Percentiles rank a stretch among this genome's conserved stretches.
These are phyloP conservation scores for Herpailurus yagouaroundi DNA, from an alignment of 2,113 vertebrate species.

Conservation along the genomic window DNA sequence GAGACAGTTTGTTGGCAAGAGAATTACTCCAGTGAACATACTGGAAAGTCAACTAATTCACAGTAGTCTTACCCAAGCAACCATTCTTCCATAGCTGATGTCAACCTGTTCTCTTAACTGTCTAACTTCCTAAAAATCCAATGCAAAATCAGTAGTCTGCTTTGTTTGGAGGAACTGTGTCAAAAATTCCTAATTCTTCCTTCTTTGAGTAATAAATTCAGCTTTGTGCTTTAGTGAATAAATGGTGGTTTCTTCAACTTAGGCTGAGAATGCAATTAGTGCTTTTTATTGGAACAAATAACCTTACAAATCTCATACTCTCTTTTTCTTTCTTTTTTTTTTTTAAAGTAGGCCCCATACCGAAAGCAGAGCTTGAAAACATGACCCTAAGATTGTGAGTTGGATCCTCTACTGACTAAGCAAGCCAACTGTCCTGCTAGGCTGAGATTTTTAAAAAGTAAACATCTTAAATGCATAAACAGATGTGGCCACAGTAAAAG, in stretches of 20 bases:
- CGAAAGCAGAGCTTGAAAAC: neutral
- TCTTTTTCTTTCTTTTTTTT: neutral
- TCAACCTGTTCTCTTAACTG: conserved; percentile 3
- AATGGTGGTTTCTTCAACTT: neutral
- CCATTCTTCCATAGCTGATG: neutral
- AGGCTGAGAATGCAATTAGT: neutral
- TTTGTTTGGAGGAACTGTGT: neutral
- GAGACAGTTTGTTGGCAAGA: neutral
- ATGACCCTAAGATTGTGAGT: neutral
- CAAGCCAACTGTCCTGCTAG: neutral
- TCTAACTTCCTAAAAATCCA: neutral
- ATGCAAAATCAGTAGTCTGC: neutral
- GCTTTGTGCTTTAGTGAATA: neutral
- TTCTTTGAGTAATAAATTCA: neutral
- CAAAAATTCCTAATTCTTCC: neutral
- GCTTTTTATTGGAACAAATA: neutral
- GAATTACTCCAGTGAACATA: neutral
- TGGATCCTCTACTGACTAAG: neutral
- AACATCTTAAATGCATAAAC: neutral
- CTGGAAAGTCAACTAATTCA: neutral
- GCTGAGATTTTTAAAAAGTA: neutral
- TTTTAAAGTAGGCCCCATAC: neutral
- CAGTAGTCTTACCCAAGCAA: neutral
- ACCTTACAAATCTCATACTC: neutral
- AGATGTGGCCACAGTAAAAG: neutral